These are phyloP conservation scores for Bungarus multicinctus DNA, from an alignment of 2,113 vertebrate genomes.

Conservation along the genomic window DNA sequence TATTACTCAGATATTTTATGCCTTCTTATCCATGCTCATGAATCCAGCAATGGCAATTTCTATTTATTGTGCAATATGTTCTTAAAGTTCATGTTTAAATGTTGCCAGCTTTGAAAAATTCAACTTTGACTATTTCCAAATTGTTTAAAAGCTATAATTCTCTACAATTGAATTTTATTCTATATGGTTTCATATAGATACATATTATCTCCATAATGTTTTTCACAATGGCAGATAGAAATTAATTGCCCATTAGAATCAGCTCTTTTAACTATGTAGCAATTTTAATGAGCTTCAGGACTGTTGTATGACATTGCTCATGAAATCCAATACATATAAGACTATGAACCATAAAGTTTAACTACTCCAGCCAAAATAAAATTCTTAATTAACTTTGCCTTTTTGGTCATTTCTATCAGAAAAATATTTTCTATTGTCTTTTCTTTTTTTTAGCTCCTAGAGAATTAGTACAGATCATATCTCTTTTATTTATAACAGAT, in stretches of 20 bases:
- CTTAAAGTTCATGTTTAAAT: not conserved
- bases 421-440: slow-evolving; percentile 28
- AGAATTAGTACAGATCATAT: slow-evolving; percentile 24
- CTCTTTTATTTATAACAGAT: slow-evolving; percentile 39
- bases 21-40: not conserved
- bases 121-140: not conserved
- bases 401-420: slow-evolving; percentile 28
- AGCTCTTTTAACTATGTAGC: not conserved
- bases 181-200: not conserved
- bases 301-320: not conserved
- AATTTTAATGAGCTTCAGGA: not conserved
- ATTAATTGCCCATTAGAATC: slow-evolving; percentile 15
- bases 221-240: not conserved
- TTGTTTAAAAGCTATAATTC: not conserved
- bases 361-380: not conserved
- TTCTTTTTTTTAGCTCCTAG: slow-evolving; percentile 31
- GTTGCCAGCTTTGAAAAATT: not conserved
- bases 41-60: not conserved
- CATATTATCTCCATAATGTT: not conserved
- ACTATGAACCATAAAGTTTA: not conserved
- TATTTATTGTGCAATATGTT: not conserved
- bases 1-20: not conserved
- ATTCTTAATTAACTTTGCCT: slow-evolving; percentile 17
- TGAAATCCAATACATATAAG: not conserved
- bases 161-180: not conserved